A percentile compares a stretch with the other conserved stretches of the same genome.
Conservation (phyloP, 2,888 invertebrate genomes). For the Polyploca ridens region DNA sequence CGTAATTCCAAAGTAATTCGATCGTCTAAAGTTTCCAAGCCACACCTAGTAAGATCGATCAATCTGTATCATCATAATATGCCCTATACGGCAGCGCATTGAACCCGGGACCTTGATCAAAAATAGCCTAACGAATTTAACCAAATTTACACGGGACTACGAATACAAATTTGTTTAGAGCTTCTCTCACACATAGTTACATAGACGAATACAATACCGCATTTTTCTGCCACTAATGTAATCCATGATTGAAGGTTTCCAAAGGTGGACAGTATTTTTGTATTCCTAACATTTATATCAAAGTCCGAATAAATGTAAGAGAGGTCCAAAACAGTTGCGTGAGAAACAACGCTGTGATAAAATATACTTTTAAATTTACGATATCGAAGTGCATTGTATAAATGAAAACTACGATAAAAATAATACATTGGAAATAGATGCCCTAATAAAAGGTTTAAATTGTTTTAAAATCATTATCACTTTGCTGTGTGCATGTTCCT, state of each 20-base stretch:
- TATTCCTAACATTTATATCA: neutral
- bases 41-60: constrained; percentile 12
- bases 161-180: constrained; percentile 61
- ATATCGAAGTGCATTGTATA: no score
- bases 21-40: neutral
- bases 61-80: constrained; percentile 27
- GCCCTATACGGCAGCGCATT: constrained; percentile 61
- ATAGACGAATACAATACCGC: constrained; percentile 26
- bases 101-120: constrained; percentile 69
- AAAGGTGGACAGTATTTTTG: neutral
- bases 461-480: no score
- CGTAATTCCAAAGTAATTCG: neutral
- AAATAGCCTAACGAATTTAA: constrained; percentile 71
- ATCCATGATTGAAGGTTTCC: neutral
- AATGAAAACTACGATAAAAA: no score
- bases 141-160: constrained; percentile 64
- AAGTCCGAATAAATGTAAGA: neutral
- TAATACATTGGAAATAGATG: no score
- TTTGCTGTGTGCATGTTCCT: no score
- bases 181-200: constrained; percentile 54
- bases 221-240: constrained; percentile 24
- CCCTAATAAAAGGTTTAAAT: no score
- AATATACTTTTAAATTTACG: neutral
- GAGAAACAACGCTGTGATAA: neutral
- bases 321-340: neutral